Conservation (phyloP, 2,113 vertebrate species). For the Microtus ochrogaster region DNA sequence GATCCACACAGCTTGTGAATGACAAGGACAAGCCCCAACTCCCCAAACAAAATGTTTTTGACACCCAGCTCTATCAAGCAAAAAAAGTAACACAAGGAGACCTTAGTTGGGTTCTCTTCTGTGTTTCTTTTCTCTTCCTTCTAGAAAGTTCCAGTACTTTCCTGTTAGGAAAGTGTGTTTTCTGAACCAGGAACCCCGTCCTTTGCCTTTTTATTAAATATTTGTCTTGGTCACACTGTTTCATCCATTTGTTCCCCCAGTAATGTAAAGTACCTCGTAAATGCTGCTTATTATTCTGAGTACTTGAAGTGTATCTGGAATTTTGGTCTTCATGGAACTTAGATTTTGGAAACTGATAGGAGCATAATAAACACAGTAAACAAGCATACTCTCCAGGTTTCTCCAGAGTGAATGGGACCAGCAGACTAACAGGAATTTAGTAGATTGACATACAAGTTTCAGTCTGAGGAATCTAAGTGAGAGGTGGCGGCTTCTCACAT, state of each 20-base stretch:
- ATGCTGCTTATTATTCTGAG: neutral
- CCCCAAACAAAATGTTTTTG: conserved; percentile 47
- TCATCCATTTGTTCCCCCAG: neutral
- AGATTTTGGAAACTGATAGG: neutral
- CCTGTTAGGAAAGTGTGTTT: neutral
- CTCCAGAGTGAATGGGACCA: neutral
- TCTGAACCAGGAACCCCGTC: neutral
- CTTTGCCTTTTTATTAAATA: neutral
- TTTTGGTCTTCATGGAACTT: neutral
- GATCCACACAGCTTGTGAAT: conserved; percentile 53
- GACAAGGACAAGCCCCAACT: conserved; percentile 54
- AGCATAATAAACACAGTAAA: neutral
- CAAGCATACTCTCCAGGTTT: too few species aligned
- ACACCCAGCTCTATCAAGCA: neutral
- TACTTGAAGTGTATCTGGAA: neutral
- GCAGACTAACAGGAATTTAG: neutral
- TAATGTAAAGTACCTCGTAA: neutral
- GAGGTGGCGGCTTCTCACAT: neutral
- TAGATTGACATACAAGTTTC: neutral
- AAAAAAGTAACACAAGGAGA: neutral
- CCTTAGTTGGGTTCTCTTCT: neutral
- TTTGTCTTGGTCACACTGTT: neutral
- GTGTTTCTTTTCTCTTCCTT: neutral
- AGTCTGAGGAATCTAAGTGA: too few species aligned
- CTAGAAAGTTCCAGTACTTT: neutral